Percentiles rank a stretch among this genome's conserved stretches.
Evolutionary conservation across 2,113 vertebrate genomes (phyloP).

Genomic region (Rousettus leschenaultii): DNA sequence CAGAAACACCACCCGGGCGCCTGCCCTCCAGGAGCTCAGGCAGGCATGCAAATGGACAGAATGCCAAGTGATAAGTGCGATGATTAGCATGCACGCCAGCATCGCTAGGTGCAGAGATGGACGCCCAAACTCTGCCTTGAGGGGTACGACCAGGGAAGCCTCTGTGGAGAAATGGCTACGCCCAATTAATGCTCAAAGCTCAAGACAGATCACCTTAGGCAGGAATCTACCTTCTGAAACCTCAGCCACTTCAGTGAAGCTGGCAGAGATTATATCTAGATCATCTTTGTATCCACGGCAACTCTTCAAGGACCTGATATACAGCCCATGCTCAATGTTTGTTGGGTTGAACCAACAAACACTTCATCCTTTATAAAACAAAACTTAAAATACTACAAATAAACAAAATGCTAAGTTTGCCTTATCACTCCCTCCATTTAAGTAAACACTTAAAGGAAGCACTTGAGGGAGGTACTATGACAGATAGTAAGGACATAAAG

Average conservation of each 20-base stretch:
- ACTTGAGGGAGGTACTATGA: neutral
- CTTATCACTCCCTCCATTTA: neutral
- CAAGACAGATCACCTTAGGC: neutral
- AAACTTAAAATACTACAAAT: neutral
- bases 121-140: neutral
- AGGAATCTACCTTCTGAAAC: neutral
- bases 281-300: neutral
- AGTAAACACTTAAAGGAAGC: neutral
- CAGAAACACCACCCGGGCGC: neutral
- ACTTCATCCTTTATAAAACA: neutral
- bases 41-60: neutral
- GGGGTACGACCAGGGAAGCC: neutral
- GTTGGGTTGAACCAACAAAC: neutral
- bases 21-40: neutral
- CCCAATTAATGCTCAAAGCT: neutral
- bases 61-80: neutral
- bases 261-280: neutral
- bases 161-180: neutral
- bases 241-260: neutral
- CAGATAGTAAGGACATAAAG: neutral
- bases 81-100: neutral
- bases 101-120: neutral
- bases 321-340: neutral
- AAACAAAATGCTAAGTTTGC: neutral
- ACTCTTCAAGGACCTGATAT: neutral